Evolutionary conservation across 1,140 invertebrate species (phyloP).

Genomic region (Trichonephila clavipes): DNA sequence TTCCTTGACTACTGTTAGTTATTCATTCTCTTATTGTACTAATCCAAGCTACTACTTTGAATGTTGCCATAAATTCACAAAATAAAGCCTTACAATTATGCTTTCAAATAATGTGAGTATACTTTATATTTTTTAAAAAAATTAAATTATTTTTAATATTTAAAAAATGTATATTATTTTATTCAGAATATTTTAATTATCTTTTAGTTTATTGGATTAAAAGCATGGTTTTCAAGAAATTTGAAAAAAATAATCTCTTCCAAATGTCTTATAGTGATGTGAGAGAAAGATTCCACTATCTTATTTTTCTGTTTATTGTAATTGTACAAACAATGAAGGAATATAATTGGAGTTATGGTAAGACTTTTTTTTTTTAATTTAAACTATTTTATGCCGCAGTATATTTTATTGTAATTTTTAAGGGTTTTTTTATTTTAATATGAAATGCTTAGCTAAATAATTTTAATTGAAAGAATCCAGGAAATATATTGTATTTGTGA

Average conservation of each 20-base stretch:
- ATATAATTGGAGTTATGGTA: slow-evolving; percentile 94
- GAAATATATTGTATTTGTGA: too few species aligned
- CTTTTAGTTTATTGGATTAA: slow-evolving; percentile 98
- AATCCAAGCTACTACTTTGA: slow-evolving; percentile 96
- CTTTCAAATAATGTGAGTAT: slow-evolving; percentile 99
- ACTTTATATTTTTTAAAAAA: neutral
- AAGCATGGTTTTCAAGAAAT: slow-evolving; percentile 99
- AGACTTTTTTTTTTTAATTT: slow-evolving; percentile 58
- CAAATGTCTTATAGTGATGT: slow-evolving; percentile 95
- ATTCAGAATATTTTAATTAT: too few species aligned
- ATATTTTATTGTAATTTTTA: too few species aligned
- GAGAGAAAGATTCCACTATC: slow-evolving; percentile 96
- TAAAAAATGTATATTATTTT: too few species aligned
- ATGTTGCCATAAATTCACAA: slow-evolving; percentile 99
- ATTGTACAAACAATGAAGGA: slow-evolving; percentile 99
- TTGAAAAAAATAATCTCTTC: slow-evolving; percentile 99
- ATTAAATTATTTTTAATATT: neutral
- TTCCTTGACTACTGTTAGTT: slow-evolving; percentile 84
- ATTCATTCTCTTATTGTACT: slow-evolving; percentile 95
- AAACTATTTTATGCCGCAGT: neutral
- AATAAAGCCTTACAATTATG: slow-evolving; percentile 99
- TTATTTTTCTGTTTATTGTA: slow-evolving; percentile 94
- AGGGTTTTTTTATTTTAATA: too few species aligned
- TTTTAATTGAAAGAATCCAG: too few species aligned
- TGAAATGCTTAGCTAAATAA: too few species aligned